Evolutionary conservation across 2,797 vertebrate species (phyloP), one percentile per base, ranked within the genome.

Genomic region (Urophycis tenuis): DNA sequence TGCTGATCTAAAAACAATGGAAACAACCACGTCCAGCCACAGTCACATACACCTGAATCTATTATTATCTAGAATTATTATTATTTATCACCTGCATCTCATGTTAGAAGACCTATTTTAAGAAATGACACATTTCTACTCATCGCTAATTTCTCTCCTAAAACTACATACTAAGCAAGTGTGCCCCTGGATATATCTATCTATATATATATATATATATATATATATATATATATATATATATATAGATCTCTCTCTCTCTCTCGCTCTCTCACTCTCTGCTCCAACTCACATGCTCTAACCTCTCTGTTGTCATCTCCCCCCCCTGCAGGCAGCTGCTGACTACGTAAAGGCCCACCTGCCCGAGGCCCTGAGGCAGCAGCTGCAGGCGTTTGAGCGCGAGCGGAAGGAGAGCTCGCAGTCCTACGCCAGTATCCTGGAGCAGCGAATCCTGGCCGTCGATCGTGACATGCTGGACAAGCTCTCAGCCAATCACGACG

Each of bases 381-480:
- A 98, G 81, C 96, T 99, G 82, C 95, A 97, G 83, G 92, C 94
- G 78, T 96, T 96, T 0, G 97, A 99, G 87, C 93, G 90, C 74
- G 97, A 97, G 89, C 97, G 95, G 92, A 95, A 95, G 89, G 96
- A 99, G 79, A 95, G 94, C 7, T 83, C 93, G 8, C 90, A 95
- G 41, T 96, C 96, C 4, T 95, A 98, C 79, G 94, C 95, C 83
- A 95, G 92, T 83, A 96, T 99, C 87, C 94, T 99, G 64, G 96
- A 99, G 85, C 96, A 99, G 89, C 95, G 96, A 84, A 98, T 99
- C 88, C 87, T 98, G 3, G 89, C 93, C 0, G 95, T 99, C 78
- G 97, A 99, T 83, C 91, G 95, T 25, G 96, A 99, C 86, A 96
- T 99, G 92, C 92, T 99, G 87, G 97, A 98, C 81, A 99, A 96